Base-by-base conservation (phyloP, 2,888 invertebrate species). In the Psylliodes chrysocephalus region DNA sequence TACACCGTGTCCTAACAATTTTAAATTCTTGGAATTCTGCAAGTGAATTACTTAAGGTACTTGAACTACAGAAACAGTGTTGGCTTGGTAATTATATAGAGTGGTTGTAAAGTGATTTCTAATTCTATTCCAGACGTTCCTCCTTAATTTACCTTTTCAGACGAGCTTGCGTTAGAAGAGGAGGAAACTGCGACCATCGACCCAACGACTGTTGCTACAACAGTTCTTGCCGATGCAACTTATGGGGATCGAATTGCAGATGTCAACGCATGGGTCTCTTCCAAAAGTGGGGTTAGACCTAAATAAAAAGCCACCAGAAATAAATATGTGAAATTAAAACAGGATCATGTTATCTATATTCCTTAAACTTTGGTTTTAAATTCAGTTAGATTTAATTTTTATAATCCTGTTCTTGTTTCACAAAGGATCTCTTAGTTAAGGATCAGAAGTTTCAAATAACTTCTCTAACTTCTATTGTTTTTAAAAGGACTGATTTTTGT, bases 221-320 rank as follows among this genome's bases (percentile, higher is more conserved):
- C 75, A 91, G 92, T 69, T 90, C 92, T 70, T 94, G 94, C 84
- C 88, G 94, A 69, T 94, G 94, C 87, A 94, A 94, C 83, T 86
- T 94, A 54, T 94, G 93, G 93, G 93, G 94, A 65, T 90, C 91
- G 80, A 94, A 94, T 85, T 94, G 94, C 83, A 88, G 91, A 77
- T 94, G 94, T 83, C 93, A 94, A 83, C 89, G 94, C 75, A 90
- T 91, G 89, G 93, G 94, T 66, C 88, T 94, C 79, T 94, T 94
- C 87, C 93, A 93, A 82, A 92, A 92, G 84, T 92, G 92, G 91
- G 91, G 91, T 81, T 91, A 87, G 85, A 79, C 66, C 77, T 78
- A 40, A 28, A 18, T 25, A 51, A 8, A 22, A 79, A 77, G n/a
- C 59, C 44, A 71, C 75, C 79, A 81, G 79, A 80, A 25, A 44